Conservation (phyloP, 2,888 invertebrate genomes). For the Stenotaenia linearis region DNA sequence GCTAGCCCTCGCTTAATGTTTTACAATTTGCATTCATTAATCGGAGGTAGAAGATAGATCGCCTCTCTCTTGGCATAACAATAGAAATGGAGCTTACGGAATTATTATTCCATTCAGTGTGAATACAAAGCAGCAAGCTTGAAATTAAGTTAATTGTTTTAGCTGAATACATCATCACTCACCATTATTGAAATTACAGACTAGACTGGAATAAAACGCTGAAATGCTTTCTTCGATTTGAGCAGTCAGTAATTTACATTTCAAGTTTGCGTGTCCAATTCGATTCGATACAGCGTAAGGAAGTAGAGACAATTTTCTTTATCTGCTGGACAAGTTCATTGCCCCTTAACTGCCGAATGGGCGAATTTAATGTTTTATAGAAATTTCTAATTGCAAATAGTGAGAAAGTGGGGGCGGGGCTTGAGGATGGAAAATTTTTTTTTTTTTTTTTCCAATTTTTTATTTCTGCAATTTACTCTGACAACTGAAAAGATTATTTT, state of each 20-base stretch:
- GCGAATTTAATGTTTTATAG: not conserved
- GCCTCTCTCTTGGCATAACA: not conserved
- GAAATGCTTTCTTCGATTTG: conserved; percentile 1
- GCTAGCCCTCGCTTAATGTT: not conserved
- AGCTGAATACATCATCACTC: not conserved
- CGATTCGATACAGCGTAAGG: not conserved
- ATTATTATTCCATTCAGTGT: not conserved
- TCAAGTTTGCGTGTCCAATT: conserved; percentile 11
- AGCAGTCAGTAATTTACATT: not conserved
- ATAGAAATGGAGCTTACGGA: not conserved
- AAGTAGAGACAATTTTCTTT: conserved; percentile 1
- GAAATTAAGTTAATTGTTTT: not conserved
- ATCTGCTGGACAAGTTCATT: not conserved
- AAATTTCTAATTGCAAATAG: not conserved
- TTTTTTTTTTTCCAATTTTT: not conserved
- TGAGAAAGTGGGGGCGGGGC: not conserved
- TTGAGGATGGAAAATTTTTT: not conserved
- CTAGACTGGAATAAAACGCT: not conserved
- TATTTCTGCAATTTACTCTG: not conserved
- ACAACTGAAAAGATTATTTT: conserved; percentile 6
- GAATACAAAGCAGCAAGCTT: not conserved
- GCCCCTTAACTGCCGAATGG: not conserved
- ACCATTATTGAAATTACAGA: not conserved
- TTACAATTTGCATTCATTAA: not conserved
- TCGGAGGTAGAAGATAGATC: not conserved